A percentile compares a stretch with the other conserved stretches of the same genome.
phyloP scores from a whole-genome alignment of 2,113 vertebrate species.

The Aix galericulata region DNA sequence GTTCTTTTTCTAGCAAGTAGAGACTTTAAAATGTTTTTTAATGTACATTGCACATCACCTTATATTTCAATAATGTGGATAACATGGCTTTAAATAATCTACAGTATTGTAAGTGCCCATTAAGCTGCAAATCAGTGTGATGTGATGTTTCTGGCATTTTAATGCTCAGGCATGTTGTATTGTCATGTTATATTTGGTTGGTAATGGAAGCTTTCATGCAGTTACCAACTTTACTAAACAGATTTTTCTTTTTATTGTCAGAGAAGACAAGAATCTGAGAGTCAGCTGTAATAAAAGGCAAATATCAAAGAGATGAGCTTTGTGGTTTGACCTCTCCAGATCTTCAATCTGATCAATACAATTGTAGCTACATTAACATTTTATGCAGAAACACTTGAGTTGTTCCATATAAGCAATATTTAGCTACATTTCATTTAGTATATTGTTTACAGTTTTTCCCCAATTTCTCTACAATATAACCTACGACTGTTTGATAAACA shows the following conservation, averaged over 20 bases:
- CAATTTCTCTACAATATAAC: neutral
- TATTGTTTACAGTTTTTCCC: neutral
- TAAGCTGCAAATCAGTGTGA: neutral
- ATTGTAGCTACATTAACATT: neutral
- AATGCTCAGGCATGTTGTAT: neutral
- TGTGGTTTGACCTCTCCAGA: neutral
- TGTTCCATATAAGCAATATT: neutral
- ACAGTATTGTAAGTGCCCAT: neutral
- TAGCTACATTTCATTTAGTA: neutral
- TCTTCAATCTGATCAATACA: neutral
- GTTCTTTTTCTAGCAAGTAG: neutral
- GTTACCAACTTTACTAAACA: neutral
- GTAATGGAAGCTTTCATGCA: neutral
- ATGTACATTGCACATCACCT: neutral
- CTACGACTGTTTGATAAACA: neutral
- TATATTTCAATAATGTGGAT: neutral
- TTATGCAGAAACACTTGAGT: neutral
- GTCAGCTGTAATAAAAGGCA: neutral
- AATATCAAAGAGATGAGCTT: neutral
- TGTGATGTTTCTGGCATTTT: neutral
- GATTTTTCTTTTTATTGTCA: neutral
- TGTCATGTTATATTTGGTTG: neutral
- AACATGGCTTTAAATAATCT: conserved; percentile 1
- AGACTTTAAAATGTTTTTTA: neutral
- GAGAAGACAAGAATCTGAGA: neutral